Evolutionary conservation across 2,888 invertebrate species (phyloP), one percentile per base, ranked within the genome.

Genomic region (Lottia scabra): DNA sequence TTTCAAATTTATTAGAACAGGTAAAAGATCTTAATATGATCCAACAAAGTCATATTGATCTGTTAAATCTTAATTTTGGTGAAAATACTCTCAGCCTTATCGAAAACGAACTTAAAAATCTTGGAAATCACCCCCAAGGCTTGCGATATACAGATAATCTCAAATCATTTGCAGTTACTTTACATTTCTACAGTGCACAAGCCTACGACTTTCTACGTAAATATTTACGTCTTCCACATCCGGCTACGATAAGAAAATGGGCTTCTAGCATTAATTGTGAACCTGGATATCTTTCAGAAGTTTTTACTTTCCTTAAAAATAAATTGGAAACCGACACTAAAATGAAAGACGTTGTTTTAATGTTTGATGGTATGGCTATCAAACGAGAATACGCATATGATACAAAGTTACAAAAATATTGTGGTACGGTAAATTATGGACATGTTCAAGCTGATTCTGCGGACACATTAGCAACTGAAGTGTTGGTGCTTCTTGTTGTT

Each of bases 91-190:
- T 38, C 13, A 13, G 0, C 10, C 30, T 68, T 16, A 38, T 68
- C 43, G n/a, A 68, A 27, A 56, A 68, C 26, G 30, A 38, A 12
- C 16, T 56, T 6, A 26, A 8, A 27, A 5, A 15, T 3, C 27
- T 5, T n/a, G 27, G 63, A 4, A 8, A 5, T 30, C 63, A 62
- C 19, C 63, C 63, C 19, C 27, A 48, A 43, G 38, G 68, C 19
- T 15, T 12, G 8, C 4, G 43, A 16, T 68, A 68, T 38, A n/a
- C 19, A 5, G 19, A n/a, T 10, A 27, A 68, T 6, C 19, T 67
- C 13, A 68, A 63, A 16, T 30, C 63, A 12, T 68, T 68, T 63
- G 68, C 62, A n/a, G 62, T 63, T 12, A 68, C 62, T 23, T n/a
- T 68, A 3, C 30, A 68, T 44, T 68, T 48, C 26, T 44, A 62